These are phyloP conservation scores for Epinephelus fuscoguttatus DNA, from an alignment of 2,113 vertebrate species.

Conservation along the genomic window DNA sequence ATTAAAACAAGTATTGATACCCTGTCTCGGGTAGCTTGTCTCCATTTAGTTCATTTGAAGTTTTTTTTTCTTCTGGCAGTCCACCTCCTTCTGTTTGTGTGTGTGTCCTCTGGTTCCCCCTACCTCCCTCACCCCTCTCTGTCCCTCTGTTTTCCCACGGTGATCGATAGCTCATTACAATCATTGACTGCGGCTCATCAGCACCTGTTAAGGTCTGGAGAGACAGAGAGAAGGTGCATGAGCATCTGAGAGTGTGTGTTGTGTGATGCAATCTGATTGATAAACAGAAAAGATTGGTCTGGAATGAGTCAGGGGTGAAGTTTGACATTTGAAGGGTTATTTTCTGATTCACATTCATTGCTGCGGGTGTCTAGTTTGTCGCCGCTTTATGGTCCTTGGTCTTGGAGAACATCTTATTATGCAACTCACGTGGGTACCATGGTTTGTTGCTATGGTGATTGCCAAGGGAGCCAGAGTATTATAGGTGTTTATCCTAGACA, in stretches of 20 bases:
- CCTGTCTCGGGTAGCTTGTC: conserved; percentile 69
- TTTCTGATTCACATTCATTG: conserved; percentile 60
- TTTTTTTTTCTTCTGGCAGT: conserved; percentile 62
- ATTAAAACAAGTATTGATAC: conserved; percentile 78
- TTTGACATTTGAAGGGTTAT: conserved; percentile 58
- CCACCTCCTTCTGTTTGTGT: conserved; percentile 54
- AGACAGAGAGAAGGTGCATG: conserved; percentile 71
- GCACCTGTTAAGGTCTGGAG: conserved; percentile 81
- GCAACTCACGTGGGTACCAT: conserved; percentile 82
- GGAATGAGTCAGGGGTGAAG: conserved; percentile 47
- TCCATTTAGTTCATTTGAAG: conserved; percentile 70
- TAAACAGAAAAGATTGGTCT: conserved; percentile 46
- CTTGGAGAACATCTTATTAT: conserved; percentile 82
- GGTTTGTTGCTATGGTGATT: conserved; percentile 86
- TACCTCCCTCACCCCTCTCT: conserved; percentile 75
- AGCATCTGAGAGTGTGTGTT: conserved; percentile 24
- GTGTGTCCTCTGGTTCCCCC: conserved; percentile 76
- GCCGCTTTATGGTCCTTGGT: conserved; percentile 68
- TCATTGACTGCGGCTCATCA: conserved; percentile 85
- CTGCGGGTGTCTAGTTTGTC: conserved; percentile 64
- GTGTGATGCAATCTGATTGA: conserved; percentile 48
- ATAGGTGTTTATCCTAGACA: conserved; percentile 83
- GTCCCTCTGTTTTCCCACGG: conserved; percentile 84
- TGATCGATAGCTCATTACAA: conserved; percentile 86
- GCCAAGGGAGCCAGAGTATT: conserved; percentile 82